Percentiles rank a stretch among this genome's conserved stretches.
phyloP scores from a whole-genome alignment of 2,113 vertebrate species.

The Antechinus stuartii region DNA sequence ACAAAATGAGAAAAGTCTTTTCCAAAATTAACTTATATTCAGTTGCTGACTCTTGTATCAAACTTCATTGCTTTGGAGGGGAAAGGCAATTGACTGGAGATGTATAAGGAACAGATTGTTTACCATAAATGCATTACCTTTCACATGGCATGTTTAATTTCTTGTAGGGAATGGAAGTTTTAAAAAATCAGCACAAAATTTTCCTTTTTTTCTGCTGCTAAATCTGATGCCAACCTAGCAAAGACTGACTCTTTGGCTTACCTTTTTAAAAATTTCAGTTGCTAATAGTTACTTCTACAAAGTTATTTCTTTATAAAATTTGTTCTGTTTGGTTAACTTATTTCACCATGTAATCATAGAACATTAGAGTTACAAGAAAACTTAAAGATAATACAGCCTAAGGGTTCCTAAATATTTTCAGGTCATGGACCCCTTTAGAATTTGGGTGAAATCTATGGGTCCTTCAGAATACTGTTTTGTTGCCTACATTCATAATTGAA shows the following conservation, averaged over 20 bases:
- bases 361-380: not conserved
- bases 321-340: not conserved
- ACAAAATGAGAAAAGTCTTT: not conserved
- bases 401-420: not conserved
- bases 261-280: not conserved
- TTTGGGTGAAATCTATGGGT: not conserved
- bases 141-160: not conserved
- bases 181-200: not conserved
- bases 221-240: not conserved
- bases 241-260: not conserved
- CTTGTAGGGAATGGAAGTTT: not conserved
- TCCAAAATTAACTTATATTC: not conserved
- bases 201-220: not conserved
- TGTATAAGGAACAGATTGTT: not conserved
- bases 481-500: not conserved
- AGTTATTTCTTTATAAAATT: not conserved
- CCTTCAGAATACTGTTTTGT: not conserved
- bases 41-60: not conserved
- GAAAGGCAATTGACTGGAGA: not conserved
- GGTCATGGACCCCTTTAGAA: not conserved
- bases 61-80: not conserved
- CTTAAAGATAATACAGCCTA: not conserved
- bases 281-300: not conserved
- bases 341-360: not conserved
- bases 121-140: not conserved